Evolutionary conservation across 1,140 invertebrate species (phyloP).

Genomic region (Bombus balteatus): DNA sequence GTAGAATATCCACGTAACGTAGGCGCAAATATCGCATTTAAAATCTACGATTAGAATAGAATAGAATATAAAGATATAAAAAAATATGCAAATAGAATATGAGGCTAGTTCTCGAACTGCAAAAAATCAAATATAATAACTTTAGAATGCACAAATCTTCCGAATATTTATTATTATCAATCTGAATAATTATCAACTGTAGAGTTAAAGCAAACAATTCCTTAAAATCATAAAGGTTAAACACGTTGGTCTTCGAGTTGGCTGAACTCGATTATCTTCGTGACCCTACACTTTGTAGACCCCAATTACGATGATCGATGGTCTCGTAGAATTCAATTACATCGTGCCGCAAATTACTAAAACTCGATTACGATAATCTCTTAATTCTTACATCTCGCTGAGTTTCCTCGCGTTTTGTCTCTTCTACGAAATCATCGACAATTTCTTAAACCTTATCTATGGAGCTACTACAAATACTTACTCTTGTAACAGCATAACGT

Average conservation of each 20-base stretch:
- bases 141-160: background rate
- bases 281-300: background rate
- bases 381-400: background rate
- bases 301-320: background rate
- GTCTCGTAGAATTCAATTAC: background rate
- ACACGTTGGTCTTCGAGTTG: background rate
- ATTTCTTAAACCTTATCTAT: background rate
- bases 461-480: too few relatives aligned
- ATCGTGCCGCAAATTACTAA: background rate
- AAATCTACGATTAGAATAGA: too few relatives aligned
- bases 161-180: background rate
- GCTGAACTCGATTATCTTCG: background rate
- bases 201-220: background rate
- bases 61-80: background rate
- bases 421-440: background rate
- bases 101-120: background rate
- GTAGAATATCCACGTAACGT: too few relatives aligned
- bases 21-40: too few relatives aligned
- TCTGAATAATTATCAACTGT: background rate
- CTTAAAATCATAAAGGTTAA: background rate
- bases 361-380: background rate
- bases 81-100: background rate
- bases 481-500: too few relatives aligned
- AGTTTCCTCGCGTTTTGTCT: background rate
- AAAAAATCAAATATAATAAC: background rate